phyloP scores from a whole-genome alignment of 2,888 invertebrate genomes.

The Calameuta filiformis region DNA sequence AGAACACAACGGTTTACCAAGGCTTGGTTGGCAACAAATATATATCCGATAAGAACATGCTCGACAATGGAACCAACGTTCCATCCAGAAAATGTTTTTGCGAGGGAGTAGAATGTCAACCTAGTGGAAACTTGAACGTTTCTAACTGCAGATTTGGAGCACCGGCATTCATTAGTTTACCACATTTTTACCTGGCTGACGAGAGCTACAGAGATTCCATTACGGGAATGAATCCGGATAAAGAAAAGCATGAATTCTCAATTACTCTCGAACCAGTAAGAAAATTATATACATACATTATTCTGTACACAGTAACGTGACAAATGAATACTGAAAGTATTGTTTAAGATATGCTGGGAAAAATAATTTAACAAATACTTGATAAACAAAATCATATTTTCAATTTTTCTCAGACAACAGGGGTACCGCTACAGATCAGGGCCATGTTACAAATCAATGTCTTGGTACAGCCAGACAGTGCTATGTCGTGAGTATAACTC shows the following conservation, averaged over 20 bases:
- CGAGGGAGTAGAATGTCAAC: slow-evolving; percentile 63
- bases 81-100: slow-evolving; percentile 78
- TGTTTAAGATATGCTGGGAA: slow-evolving; percentile 5
- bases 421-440: slow-evolving; percentile 79
- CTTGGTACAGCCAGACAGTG: slow-evolving; percentile 68
- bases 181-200: slow-evolving; percentile 84
- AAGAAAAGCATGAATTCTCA: slow-evolving; percentile 74
- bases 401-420: slow-evolving; percentile 68
- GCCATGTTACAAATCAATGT: slow-evolving; percentile 85
- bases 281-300: slow-evolving; percentile 12
- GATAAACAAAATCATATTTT: neutral
- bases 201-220: slow-evolving; percentile 73
- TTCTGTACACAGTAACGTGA: neutral
- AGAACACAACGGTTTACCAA: slow-evolving; percentile 59
- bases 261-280: slow-evolving; percentile 77
- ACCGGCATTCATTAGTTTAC: slow-evolving; percentile 85
- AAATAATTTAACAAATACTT: slow-evolving; percentile 7
- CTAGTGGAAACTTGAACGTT: slow-evolving; percentile 77
- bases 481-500: slow-evolving; percentile 68
- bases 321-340: neutral
- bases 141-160: slow-evolving; percentile 81
- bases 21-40: slow-evolving; percentile 70
- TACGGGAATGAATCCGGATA: slow-evolving; percentile 75
- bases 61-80: slow-evolving; percentile 78
- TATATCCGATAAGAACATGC: slow-evolving; percentile 72